Conservation (phyloP, 1,140 invertebrate species). For the Lerema accius region DNA sequence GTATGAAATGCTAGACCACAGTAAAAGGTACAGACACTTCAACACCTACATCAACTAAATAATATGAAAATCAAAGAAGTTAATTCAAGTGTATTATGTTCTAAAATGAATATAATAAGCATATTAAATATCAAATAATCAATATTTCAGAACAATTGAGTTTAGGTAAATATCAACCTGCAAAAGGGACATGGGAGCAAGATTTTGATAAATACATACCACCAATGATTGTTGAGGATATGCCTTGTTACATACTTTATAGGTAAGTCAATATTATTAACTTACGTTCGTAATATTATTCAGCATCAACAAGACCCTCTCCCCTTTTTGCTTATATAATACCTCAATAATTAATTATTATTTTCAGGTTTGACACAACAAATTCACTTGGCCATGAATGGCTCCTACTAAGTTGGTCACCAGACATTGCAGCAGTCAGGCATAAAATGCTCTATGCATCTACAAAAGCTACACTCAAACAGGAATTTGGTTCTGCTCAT, state of each 20-base stretch:
- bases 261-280: slow-evolving; percentile 80
- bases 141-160: slow-evolving; percentile 89
- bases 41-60: too few relatives aligned
- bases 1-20: too few relatives aligned
- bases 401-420: slow-evolving; percentile 97
- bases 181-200: slow-evolving; percentile 91
- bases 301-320: too few relatives aligned
- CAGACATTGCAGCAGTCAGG: slow-evolving; percentile 93
- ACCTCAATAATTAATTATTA: neutral
- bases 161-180: slow-evolving; percentile 86
- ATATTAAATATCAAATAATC: too few relatives aligned
- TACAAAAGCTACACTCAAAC: slow-evolving; percentile 98
- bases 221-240: slow-evolving; percentile 90
- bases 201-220: slow-evolving; percentile 93
- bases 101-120: too few relatives aligned
- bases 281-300: too few relatives aligned
- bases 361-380: slow-evolving; percentile 89
- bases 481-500: slow-evolving; percentile 97
- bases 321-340: too few relatives aligned
- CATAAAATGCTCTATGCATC: slow-evolving; percentile 99
- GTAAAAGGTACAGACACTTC: too few relatives aligned
- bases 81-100: too few relatives aligned
- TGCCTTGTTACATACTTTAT: slow-evolving; percentile 97
- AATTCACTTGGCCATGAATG: slow-evolving; percentile 94
- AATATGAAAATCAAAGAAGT: too few relatives aligned